Conservation (phyloP, 2,797 vertebrate genomes). For the Leucoraja ocellata region DNA sequence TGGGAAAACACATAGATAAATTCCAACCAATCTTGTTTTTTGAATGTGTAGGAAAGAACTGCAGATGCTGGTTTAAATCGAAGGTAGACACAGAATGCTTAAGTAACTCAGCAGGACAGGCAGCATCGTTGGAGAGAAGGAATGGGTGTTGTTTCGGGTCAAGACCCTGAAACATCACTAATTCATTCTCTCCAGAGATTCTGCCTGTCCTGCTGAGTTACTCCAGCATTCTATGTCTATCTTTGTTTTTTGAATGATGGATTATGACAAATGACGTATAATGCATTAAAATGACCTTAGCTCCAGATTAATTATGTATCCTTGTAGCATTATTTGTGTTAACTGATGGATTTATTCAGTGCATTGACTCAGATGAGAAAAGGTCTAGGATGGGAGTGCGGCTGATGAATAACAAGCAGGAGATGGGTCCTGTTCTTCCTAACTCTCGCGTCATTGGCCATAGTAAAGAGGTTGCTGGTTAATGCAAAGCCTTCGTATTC, state of each 20-base stretch:
- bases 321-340: neutral
- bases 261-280: neutral
- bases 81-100: too few relatives aligned
- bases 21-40: neutral
- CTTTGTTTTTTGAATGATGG: too few relatives aligned
- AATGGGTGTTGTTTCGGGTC: too few relatives aligned
- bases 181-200: too few relatives aligned
- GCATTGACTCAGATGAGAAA: neutral
- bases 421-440: neutral
- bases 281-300: neutral
- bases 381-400: neutral
- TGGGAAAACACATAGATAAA: neutral
- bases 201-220: too few relatives aligned
- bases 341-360: conserved; percentile 17
- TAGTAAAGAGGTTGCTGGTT: neutral
- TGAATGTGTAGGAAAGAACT: neutral
- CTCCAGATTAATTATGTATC: neutral
- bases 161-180: too few relatives aligned
- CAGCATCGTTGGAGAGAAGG: too few relatives aligned
- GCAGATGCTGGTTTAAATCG: too few relatives aligned
- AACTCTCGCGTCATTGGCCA: too few relatives aligned
- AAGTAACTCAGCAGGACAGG: too few relatives aligned
- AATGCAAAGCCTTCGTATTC: neutral
- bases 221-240: too few relatives aligned
- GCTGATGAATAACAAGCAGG: neutral